phyloP scores from a whole-genome alignment of 2,113 vertebrate genomes.

The Miniopterus natalensis region DNA sequence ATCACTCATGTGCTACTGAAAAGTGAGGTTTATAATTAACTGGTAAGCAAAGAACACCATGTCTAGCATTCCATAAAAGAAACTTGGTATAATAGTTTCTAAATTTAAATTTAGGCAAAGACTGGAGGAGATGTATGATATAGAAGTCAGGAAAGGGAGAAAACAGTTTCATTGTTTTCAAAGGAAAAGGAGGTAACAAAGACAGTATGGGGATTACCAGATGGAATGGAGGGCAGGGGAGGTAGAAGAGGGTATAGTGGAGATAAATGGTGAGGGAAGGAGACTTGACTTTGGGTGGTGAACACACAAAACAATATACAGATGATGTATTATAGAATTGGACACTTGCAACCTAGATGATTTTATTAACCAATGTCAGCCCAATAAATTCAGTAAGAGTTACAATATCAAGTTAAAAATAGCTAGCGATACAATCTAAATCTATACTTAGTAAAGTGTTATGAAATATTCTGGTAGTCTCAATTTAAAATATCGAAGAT shows the following conservation, averaged over 20 bases:
- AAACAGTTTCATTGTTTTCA: slow-evolving; percentile 38
- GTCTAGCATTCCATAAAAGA: slow-evolving; percentile 43
- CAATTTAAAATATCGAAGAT: slow-evolving; percentile 62
- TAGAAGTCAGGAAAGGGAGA: neutral
- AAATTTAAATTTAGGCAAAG: slow-evolving; percentile 41
- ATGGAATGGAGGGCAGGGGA: neutral
- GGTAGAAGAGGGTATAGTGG: neutral
- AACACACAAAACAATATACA: neutral
- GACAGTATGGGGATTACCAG: neutral
- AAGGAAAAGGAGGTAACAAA: slow-evolving; percentile 47
- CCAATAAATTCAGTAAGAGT: neutral
- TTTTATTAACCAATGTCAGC: neutral
- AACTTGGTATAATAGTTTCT: neutral
- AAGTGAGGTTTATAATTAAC: slow-evolving; percentile 22
- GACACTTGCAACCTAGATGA: neutral
- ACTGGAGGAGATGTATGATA: neutral
- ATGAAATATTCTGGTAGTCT: slow-evolving; percentile 47
- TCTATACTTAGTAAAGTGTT: slow-evolving; percentile 30
- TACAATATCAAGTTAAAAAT: slow-evolving; percentile 35
- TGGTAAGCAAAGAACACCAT: slow-evolving; percentile 25
- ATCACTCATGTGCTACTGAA: slow-evolving; percentile 11
- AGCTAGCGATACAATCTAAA: neutral
- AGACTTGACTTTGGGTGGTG: neutral
- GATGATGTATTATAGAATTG: neutral
- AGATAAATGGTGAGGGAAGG: neutral